Evolutionary conservation across 2,113 vertebrate species (phyloP).

Genomic region (Ammodramus savannarum): DNA sequence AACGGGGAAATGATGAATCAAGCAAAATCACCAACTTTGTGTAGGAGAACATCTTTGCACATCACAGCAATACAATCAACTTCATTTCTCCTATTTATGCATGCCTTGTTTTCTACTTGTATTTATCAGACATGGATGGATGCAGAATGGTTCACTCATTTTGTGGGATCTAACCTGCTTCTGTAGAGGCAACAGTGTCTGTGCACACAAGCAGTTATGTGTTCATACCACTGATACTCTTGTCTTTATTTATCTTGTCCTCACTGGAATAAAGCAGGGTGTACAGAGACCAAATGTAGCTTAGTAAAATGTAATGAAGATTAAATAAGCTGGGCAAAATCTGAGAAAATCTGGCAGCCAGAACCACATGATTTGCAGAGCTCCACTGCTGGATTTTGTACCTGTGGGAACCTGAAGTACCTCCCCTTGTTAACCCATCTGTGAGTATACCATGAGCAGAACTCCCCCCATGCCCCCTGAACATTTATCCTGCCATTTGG

Average conservation of each 20-base stretch:
- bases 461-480: neutral
- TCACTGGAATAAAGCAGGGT: neutral
- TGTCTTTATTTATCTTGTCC: neutral
- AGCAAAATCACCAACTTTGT: neutral
- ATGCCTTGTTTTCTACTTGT: neutral
- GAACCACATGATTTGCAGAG: neutral
- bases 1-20: neutral
- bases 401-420: neutral
- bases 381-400: neutral
- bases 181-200: neutral
- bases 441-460: rapidly evolving
- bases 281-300: neutral
- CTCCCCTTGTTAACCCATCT: neutral
- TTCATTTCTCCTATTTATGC: neutral
- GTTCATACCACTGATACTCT: neutral
- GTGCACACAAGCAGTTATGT: neutral
- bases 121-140: neutral
- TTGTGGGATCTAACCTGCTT: neutral
- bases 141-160: neutral
- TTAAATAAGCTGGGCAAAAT: neutral
- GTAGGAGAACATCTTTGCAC: neutral
- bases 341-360: neutral
- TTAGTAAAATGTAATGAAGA: neutral
- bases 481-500: rapidly evolving
- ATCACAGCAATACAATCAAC: neutral